Evolutionary conservation across 2,888 invertebrate genomes (phyloP), one percentile per base, ranked within the genome.

Genomic region (Ligdia adustata): DNA sequence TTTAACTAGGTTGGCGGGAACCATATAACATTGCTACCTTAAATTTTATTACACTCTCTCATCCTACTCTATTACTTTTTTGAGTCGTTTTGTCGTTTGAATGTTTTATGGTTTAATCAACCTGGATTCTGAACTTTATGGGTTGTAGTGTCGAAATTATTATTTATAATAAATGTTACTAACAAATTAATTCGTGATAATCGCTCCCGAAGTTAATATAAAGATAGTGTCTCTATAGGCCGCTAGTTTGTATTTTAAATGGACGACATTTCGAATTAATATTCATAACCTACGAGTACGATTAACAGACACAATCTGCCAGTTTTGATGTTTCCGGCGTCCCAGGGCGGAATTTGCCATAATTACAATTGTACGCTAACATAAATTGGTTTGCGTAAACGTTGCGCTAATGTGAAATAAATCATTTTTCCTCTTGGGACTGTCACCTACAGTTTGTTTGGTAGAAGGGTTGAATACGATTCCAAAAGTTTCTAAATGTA

Each of bases 1-100:
- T 49, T 49, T 33, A 43, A 43, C 38, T 14, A 29, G 42, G 37
- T 42, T 42, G 33, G 15, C 22, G 16, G 24, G 42, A 27, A 12
- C 20, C 22, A 22, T 27, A 24, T 24, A 26, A 31, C 37, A 35
- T 40, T 40, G 9, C 24, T 29, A 16, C 16, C 4, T 12, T 9
- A 16, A 22, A 16, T 18, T 26, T 29, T 39, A 34, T 37, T 15
- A n/a, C 7, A 14, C 22, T 22, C 22, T n/a, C n/a, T n/a, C n/a
- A n/a, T n/a, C n/a, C n/a, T n/a, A n/a, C n/a, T n/a, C n/a, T n/a
- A n/a, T n/a, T n/a, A n/a, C n/a, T n/a, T n/a, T n/a, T n/a, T n/a
- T n/a, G n/a, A n/a, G n/a, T n/a, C n/a, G n/a, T n/a, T n/a, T n/a
- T n/a, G n/a, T n/a, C n/a, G n/a, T n/a, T n/a, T n/a, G n/a, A n/a